phyloP scores from a whole-genome alignment of 1,140 invertebrate genomes.

The Apis dorsata region DNA sequence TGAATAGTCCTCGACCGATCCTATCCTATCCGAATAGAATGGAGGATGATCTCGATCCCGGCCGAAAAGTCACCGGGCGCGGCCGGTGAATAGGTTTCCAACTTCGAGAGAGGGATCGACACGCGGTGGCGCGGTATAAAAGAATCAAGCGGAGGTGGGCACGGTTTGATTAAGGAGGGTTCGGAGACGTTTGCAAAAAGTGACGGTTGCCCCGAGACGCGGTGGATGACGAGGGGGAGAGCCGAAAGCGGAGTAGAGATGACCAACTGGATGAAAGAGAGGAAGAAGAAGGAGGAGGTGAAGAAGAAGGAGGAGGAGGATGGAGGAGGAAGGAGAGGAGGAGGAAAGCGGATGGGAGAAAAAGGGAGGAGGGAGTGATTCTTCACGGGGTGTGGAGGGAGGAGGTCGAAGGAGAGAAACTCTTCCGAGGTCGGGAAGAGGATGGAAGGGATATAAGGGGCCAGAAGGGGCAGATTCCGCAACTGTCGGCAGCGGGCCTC shows the following conservation, averaged over 20 bases:
- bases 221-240: slow-evolving; percentile 55
- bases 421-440: slow-evolving; percentile 35
- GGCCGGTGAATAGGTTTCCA: slow-evolving; percentile 42
- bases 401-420: slow-evolving; percentile 58
- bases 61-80: slow-evolving; percentile 11
- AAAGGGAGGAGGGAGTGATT: slow-evolving; percentile 21
- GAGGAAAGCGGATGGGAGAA: slow-evolving; percentile 27
- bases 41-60: background rate
- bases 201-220: slow-evolving; percentile 66
- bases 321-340: slow-evolving; percentile 13
- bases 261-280: slow-evolving; percentile 19
- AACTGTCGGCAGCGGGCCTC: slow-evolving; percentile 69
- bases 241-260: slow-evolving; percentile 37
- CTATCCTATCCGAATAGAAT: background rate
- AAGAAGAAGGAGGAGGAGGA: slow-evolving; percentile 38
- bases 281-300: background rate
- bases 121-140: slow-evolving; percentile 45
- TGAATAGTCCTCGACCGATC: background rate
- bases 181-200: slow-evolving; percentile 72
- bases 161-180: slow-evolving; percentile 74
- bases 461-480: slow-evolving; percentile 71
- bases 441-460: slow-evolving; percentile 50
- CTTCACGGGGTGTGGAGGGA: background rate
- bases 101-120: slow-evolving; percentile 36
- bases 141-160: slow-evolving; percentile 64